A percentile compares a stretch with the other conserved stretches of the same genome.
phyloP scores from a whole-genome alignment of 2,113 vertebrate species.

The Sylvia atricapilla region DNA sequence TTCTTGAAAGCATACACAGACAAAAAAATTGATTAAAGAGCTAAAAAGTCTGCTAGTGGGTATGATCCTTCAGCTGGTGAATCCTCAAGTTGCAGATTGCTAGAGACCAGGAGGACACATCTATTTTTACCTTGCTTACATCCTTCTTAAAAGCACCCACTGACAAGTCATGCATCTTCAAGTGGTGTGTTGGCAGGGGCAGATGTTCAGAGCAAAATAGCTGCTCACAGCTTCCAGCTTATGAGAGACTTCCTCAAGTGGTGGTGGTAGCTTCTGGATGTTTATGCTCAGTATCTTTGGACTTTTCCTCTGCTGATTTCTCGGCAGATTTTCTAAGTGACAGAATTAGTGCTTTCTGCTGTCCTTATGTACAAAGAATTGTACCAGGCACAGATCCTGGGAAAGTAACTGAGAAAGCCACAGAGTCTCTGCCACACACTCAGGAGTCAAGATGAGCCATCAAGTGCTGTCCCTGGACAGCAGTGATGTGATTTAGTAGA shows the following conservation, averaged over 20 bases:
- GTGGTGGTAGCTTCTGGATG: neutral
- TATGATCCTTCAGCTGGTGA: neutral
- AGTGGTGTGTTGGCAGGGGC: neutral
- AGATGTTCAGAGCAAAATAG: neutral
- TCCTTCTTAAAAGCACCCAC: neutral
- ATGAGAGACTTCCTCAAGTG: neutral
- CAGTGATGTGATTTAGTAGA: neutral
- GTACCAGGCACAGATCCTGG: neutral
- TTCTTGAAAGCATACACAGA: neutral
- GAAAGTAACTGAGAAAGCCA: neutral
- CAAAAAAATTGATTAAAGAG: neutral
- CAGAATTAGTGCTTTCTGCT: neutral
- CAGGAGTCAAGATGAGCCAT: neutral
- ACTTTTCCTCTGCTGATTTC: neutral
- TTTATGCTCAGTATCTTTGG: neutral
- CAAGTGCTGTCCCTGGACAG: neutral
- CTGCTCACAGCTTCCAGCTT: neutral
- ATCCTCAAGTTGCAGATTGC: neutral
- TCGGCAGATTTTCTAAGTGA: neutral
- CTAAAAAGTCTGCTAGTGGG: neutral
- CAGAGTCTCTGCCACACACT: neutral
- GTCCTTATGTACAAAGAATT: neutral
- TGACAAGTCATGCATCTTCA: neutral
- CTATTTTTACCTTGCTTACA: constrained; percentile 21
- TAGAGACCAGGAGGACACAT: neutral